These are phyloP conservation scores for Channallabes apus DNA, from an alignment of 2,797 vertebrate species.

Conservation along the genomic window DNA sequence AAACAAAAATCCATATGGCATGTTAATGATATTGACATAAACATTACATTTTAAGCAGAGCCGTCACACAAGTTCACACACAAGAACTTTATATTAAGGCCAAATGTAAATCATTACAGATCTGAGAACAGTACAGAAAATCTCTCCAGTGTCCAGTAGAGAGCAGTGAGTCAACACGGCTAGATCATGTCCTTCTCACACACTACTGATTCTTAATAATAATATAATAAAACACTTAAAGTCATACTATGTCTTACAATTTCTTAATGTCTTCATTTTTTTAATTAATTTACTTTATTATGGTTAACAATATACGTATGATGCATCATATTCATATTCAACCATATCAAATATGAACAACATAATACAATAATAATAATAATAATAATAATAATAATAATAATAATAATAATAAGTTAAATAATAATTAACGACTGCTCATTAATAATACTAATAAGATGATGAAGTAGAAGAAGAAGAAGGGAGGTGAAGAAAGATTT, in stretches of 20 bases:
- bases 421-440: too few species aligned
- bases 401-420: too few species aligned
- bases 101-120: neutral
- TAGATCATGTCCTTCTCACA: neutral
- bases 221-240: neutral
- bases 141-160: conserved; percentile 1
- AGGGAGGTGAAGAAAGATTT: too few species aligned
- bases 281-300: neutral
- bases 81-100: neutral
- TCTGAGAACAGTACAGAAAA: neutral
- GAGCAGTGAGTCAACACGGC: neutral
- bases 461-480: too few species aligned
- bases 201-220: neutral
- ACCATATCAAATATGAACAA: too few species aligned
- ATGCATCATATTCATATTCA: too few species aligned
- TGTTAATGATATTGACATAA: neutral
- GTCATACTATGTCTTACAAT: neutral
- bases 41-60: neutral
- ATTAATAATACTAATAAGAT: too few species aligned
- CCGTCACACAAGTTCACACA: neutral
- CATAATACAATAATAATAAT: too few species aligned
- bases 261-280: too few species aligned
- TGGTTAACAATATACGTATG: neutral
- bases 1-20: too few species aligned
- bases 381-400: too few species aligned